A percentile compares a stretch with the other conserved stretches of the same genome.
These are phyloP conservation scores for Saimiri boliviensis DNA, from an alignment of 2,113 vertebrate genomes.

Conservation along the genomic window DNA sequence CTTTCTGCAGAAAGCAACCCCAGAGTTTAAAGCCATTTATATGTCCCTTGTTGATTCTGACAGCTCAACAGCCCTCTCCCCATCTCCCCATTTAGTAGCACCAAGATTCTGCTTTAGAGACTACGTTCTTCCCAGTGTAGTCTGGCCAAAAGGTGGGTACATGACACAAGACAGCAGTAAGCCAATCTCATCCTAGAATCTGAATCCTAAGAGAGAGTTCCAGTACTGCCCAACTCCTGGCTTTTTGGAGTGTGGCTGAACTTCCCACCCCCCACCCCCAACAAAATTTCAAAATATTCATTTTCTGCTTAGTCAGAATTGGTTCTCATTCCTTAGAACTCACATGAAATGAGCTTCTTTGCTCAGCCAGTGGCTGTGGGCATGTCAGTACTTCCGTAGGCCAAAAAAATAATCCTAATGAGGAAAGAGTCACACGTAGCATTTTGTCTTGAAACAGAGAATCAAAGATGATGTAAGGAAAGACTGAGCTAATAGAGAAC, in stretches of 20 bases:
- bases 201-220: background rate
- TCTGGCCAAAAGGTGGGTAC: background rate
- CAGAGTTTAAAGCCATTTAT: background rate
- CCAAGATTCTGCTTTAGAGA: background rate
- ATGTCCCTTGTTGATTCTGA: background rate
- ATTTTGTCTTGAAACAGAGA: background rate
- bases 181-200: background rate
- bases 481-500: background rate
- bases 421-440: background rate
- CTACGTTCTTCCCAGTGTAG: background rate
- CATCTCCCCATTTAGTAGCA: background rate
- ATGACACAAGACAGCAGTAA: background rate
- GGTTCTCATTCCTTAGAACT: background rate
- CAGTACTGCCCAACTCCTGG: background rate
- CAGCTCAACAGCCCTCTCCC: background rate
- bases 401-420: background rate
- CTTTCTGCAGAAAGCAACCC: background rate
- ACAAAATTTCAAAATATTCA: background rate
- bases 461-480: background rate
- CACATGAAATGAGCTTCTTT: background rate
- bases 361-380: background rate
- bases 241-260: background rate
- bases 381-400: background rate
- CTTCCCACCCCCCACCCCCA: background rate
- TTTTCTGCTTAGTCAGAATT: conserved; percentile 7